Percentiles rank a stretch among this genome's conserved stretches.
Evolutionary conservation across 2,888 invertebrate genomes (phyloP).

Genomic region (Perizoma affinitatum): DNA sequence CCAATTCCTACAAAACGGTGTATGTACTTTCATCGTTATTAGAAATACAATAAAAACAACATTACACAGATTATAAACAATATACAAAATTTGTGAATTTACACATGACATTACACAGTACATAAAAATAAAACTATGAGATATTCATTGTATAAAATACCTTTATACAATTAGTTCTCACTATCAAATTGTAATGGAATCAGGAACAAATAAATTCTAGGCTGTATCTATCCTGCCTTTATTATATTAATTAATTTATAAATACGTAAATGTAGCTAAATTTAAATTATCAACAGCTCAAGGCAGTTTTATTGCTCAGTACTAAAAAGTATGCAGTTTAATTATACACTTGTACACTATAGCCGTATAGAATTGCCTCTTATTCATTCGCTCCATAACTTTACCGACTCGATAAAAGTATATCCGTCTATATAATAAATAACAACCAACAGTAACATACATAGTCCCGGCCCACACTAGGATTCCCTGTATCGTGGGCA

Average conservation of each 20-base stretch:
- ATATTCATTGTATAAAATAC: constrained; percentile 50
- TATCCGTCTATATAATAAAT: too few species aligned
- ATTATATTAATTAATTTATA: constrained; percentile 45
- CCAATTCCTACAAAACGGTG: constrained; percentile 32
- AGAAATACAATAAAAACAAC: constrained; percentile 50
- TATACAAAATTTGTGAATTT: constrained; percentile 60
- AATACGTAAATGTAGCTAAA: constrained; percentile 52
- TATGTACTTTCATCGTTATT: constrained; percentile 48
- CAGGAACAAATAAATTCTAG: constrained; percentile 47
- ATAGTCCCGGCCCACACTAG: too few species aligned
- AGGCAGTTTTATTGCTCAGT: constrained; percentile 43
- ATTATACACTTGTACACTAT: constrained; percentile 66
- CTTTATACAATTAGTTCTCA: constrained; percentile 40
- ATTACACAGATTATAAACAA: constrained; percentile 57
- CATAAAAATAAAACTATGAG: constrained; percentile 31
- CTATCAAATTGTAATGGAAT: constrained; percentile 40
- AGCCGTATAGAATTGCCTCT: constrained; percentile 42
- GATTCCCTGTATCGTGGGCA: too few species aligned
- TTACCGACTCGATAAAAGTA: too few species aligned
- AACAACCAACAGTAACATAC: constrained; percentile 36
- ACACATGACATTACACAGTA: constrained; percentile 47
- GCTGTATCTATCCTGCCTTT: constrained; percentile 60
- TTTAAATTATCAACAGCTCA: constrained; percentile 48
- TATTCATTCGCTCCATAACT: too few species aligned
- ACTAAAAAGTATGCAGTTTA: constrained; percentile 56